Evolutionary conservation across 2,888 invertebrate genomes (phyloP), one percentile per base, ranked within the genome.

Genomic region (Aporophyla lueneburgensis): DNA sequence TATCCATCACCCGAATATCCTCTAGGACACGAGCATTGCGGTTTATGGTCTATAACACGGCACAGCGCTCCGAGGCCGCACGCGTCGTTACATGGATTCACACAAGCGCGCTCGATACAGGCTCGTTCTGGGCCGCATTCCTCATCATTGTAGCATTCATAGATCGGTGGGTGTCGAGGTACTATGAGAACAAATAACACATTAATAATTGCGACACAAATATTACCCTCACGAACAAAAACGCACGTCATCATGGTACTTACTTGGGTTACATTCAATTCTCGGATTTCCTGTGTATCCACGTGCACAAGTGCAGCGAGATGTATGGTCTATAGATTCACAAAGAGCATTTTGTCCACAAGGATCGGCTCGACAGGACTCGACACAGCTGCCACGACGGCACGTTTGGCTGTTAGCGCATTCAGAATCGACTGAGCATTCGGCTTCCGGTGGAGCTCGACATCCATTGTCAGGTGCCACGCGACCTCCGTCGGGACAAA

Each of bases 301-400:
- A 19, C 97, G 96, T 24, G 98, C 97, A 92, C 99, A 99, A 21
- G 97, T 97, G 91, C 99, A 99, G 66, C 98, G 97, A 1, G 98
- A 98, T 84, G 97, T 97, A 91, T 99, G 99, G 86, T 98, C 97
- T 40, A 97, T 92, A 0, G 98, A 98, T 90, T 97, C 97, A 91
- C 99, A 99, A 80, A 98, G 97, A 4, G 99, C 98, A 90, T 99
- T 99, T 68, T 98, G 96, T 76, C 99, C 99, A 89, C 99, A 99
- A 46, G 97, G 97, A 86, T 98, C 98, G 3, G 98, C 96, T 81
- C 97, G 97, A 89, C 99, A 99, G 9, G 98, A 98, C 76, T 98
- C 98, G 10, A 98, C 95, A 91, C 99, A 99, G 74, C 96, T 97
- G 86, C 98, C 98, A 69, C 97, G 97, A 53, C 98, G 97, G 91